Base-by-base conservation (phyloP, 1,140 invertebrate genomes). In the Scaptodrosophila lebanonensis region DNA sequence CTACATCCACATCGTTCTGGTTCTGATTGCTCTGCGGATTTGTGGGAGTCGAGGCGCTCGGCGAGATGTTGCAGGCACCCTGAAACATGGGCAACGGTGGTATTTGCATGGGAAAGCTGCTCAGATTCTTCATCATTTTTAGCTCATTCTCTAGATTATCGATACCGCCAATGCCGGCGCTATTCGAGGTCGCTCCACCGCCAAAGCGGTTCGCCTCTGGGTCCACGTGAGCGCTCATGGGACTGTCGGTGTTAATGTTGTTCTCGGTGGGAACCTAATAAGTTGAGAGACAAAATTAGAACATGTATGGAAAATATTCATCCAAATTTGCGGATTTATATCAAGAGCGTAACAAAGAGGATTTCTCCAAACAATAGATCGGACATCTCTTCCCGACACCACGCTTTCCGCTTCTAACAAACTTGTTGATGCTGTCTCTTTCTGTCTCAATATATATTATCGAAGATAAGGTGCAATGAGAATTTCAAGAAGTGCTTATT, bases 111-210 rank as follows among this genome's bases (percentile, higher is more conserved):
- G 86, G 85, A 36, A 87, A 87, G 29, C 71, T 87, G 43, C 77
- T 71, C 43, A 86, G 50, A 13, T 83, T 86, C 50, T 87, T 87
- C 84, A 87, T 87, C 73, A 87, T 85, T 43, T 87, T 87, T 15
- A 87, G 67, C 40, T 87, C 85, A 13, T 85, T 86, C 53, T 87
- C 86, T 33, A 86, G 48, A 9, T 76, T 86, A 16, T 86, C 83
- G 66, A 86, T 86, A 0, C 62, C 57, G 0, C 50, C 63, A 15
- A 77, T 77, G 27, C 73, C 61, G 0, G 47, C 18, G 1, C 64
- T 69, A 22, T 73, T 69, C 1, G 49, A 20, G 0, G 51, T 50
- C 40, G 15, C 63, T 60, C 49, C 56, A 20, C 45, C 42, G 22
- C 58, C 67, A 17, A 86, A 86, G 4, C 84, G 70, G 45, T 84